Evolutionary conservation across 1,140 invertebrate genomes (phyloP), one percentile per base, ranked within the genome.

Genomic region (Tetranychus cinnabarinus): DNA sequence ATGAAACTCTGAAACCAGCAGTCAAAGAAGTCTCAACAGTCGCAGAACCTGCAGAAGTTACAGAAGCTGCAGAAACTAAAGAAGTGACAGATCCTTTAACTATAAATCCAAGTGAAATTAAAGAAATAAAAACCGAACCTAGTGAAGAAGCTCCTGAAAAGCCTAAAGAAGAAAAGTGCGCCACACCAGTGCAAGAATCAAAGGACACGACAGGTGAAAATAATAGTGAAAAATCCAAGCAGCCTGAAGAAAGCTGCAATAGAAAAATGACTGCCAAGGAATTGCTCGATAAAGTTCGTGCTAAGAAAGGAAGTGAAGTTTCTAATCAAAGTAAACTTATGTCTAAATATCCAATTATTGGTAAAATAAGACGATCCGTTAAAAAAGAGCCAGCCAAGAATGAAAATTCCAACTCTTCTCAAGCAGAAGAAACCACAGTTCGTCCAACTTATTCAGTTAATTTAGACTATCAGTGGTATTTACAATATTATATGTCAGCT

Each of bases 381-480:
- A 56, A 56, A 39, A 36, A 56, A 36, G 15, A 15, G 2, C 2
- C 55, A 36, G 8, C 34, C 6, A 36, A 15, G 8, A 36, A 34
- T 36, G 55, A 56, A 5, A 10, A 36, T 35, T 23, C 23, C 23
- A 23, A 23, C 23, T 3, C 31, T 1, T 4, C 31, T 6, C 0
- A 6, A 23, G n/a, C 15, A 8, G 15, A 52, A 52, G 39, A 42
- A 10, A 42, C 5, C 5, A 5, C 5, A 42, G 39, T 6, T 42
- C 15, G 6, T 6, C 15, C 31, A 8, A 15, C 15, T 52, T 23
- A 33, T 15, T 23, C 15, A 5, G 36, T 64, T 46, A 62, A 62
- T 36, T n/a, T 13, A 15, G 61, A 64, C 52, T 64, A 64, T 37
- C 42, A 59, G 13, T 63, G 56, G 37, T 64, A 64, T 60, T 46